Base-by-base conservation (phyloP, 2,888 invertebrate species). In the Nemotelus pantherinus region DNA sequence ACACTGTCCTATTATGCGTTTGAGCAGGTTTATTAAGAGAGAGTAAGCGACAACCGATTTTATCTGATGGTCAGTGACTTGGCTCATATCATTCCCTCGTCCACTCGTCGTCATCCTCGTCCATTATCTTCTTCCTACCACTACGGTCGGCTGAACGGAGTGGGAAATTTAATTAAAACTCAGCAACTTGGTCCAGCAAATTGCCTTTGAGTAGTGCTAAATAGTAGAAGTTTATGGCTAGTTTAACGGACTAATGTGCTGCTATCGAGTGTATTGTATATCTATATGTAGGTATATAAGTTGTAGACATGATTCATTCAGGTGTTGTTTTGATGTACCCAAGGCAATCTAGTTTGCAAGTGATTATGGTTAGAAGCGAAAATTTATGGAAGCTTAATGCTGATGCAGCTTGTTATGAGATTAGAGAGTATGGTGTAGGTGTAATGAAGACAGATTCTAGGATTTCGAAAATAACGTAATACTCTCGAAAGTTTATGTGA, bases 101-200 rank as follows among this genome's bases (percentile, higher is more conserved):
- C 43, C 10, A 63, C 9, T 39, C 63, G 39, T 63, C 43, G 41
- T 3, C 57, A 2, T 44, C 7, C 9, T 10, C 64, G 9, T 9
- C 7, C 41, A 43, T 39, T 60, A n/a, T 39, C 60, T 60, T 25
- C 41, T 3, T 60, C 41, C 41, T 3, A 3, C 41, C 5, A 41
- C 41, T 0, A 2, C 7, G 60, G 25, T 25, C 25, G 25, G 25
- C 25, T 41, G 39, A 3, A 39, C 60, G 57, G 2, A 2, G 2
- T 2, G 44, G 67, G 39, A 47, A 72, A 72, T 72, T 72, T 72
- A 72, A 72, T 72, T 72, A 72, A 47, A 72, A 58, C 53, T 72
- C 58, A 39, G 58, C 3, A 72, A 72, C 60, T 58, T 58, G 47
- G 60, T 72, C 47, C 58, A 45, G 60, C 60, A 72, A 72, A 72